Evolutionary conservation across 92 coral and sea anemone species (phyloP), one percentile per base, ranked within the genome.

Genomic region (Bergia sp.): DNA sequence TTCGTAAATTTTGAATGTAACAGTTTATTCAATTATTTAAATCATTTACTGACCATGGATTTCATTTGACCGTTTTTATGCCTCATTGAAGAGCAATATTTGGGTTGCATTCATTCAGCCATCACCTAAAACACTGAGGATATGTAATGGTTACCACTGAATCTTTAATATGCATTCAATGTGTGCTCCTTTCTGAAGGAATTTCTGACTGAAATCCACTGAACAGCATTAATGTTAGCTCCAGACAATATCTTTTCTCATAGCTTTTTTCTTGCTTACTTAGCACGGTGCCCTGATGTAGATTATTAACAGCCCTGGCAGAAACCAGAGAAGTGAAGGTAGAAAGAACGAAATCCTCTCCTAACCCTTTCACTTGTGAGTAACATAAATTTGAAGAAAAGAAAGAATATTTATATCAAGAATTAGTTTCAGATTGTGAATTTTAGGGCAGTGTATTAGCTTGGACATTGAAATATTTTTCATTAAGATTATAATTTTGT

Each of bases 241-340:
- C 44, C 29, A 41, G n/a, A 3, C 50, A 41, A 41, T 15, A 12
- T n/a, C 79, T 76, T 21, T 84, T 84, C 87, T 84, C 78, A 84
- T 47, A n/a, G 42, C 21, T 45, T 71, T 45, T 29, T 71, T 84
- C 66, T 84, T 84, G 66, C 75, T 84, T 72, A 84, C 79, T 47
- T 71, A 84, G 87, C 79, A 47, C 7, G 65, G 79, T 71, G 40
- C 87, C 40, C 66, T 36, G 87, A 84, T 45, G 71, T 69, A 84
- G 72, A 58, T 84, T n/a, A 82, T 82, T 57, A 44, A 58, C 39
- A 69, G 69, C 87, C 45, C 15, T 37, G 2, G 41, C 79, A 65
- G 87, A 84, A 69, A 69, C 87, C 87, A 13, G 67, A 44, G 87
- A 84, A 49, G 87, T 83, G 76, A 67, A 12, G 29, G 77, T 43